phyloP scores from a whole-genome alignment of 2,113 vertebrate species.

The Pardalotus punctatus region DNA sequence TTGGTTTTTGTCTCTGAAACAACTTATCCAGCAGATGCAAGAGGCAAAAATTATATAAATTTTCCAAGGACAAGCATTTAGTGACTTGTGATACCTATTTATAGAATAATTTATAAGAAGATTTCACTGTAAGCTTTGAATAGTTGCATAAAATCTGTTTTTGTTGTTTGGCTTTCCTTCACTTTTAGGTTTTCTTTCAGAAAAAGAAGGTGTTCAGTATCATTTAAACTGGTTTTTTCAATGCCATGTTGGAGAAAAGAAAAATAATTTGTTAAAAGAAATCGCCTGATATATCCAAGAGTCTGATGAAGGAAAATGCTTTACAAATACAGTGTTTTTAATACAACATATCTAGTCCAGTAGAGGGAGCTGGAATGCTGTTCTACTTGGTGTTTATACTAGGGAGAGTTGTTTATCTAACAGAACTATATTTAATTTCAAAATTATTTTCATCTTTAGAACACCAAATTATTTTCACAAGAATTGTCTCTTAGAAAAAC shows the following conservation, averaged over 20 bases:
- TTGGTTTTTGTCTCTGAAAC: neutral
- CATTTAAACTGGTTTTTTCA: neutral
- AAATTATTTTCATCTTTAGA: neutral
- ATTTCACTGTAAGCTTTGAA: neutral
- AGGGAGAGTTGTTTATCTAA: neutral
- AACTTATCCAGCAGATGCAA: neutral
- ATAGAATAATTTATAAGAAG: neutral
- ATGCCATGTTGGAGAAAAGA: neutral
- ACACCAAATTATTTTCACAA: neutral
- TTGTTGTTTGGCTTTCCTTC: neutral
- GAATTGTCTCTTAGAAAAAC: neutral
- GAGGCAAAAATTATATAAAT: neutral
- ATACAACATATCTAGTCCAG: neutral
- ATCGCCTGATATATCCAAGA: neutral
- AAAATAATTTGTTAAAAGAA: neutral
- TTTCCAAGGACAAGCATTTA: neutral
- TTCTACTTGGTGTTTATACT: neutral
- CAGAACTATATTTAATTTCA: neutral
- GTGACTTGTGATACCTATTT: neutral
- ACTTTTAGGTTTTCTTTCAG: neutral
- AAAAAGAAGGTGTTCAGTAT: neutral
- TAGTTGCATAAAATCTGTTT: neutral
- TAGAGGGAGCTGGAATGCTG: constrained; percentile 55
- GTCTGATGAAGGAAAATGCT: neutral
- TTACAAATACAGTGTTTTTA: neutral